Percentiles rank a stretch among this genome's conserved stretches.
Evolutionary conservation across 2,888 invertebrate genomes (phyloP).

Genomic region (Drosophila anomalata): DNA sequence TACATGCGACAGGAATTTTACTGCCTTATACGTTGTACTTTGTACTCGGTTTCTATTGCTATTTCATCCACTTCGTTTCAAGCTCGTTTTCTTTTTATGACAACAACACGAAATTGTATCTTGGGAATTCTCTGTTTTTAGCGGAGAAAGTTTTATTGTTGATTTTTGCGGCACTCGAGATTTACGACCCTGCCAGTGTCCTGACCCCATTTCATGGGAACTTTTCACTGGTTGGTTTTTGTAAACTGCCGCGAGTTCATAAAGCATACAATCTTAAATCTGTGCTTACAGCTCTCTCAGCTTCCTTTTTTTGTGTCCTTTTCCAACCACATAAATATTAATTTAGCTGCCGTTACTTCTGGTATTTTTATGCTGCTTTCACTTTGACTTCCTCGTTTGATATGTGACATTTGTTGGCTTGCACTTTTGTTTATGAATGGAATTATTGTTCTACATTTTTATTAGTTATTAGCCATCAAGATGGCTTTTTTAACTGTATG

Average conservation of each 20-base stretch:
- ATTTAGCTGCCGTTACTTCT: conserved; percentile 65
- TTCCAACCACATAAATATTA: conserved; percentile 67
- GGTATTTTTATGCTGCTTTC: conserved; percentile 37
- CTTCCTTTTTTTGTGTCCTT: neutral
- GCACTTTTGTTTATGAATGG: conserved; percentile 33
- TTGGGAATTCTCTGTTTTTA: conserved; percentile 49
- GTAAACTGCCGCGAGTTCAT: conserved; percentile 41
- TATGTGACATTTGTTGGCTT: conserved; percentile 45
- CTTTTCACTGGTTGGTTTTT: conserved; percentile 11
- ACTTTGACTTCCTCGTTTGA: conserved; percentile 28
- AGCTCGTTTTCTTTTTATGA: conserved; percentile 58
- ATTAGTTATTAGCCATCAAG: conserved; percentile 19
- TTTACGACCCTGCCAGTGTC: conserved; percentile 57
- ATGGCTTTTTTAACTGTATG: conserved; percentile 7
- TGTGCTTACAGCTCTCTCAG: conserved; percentile 42
- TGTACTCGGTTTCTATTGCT: conserved; percentile 10
- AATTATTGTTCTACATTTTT: conserved; percentile 32
- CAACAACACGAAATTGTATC: conserved; percentile 55
- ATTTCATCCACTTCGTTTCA: conserved; percentile 42
- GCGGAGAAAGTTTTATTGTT: conserved; percentile 67
- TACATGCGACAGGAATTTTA: conserved; percentile 54
- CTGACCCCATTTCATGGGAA: conserved; percentile 41
- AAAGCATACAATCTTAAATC: conserved; percentile 59
- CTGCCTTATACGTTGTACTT: conserved; percentile 28
- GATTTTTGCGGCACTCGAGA: conserved; percentile 61